Percentiles rank a stretch among this genome's conserved stretches.
Evolutionary conservation across 2,888 invertebrate genomes (phyloP).

Genomic region (Camptogramma bilineatum): DNA sequence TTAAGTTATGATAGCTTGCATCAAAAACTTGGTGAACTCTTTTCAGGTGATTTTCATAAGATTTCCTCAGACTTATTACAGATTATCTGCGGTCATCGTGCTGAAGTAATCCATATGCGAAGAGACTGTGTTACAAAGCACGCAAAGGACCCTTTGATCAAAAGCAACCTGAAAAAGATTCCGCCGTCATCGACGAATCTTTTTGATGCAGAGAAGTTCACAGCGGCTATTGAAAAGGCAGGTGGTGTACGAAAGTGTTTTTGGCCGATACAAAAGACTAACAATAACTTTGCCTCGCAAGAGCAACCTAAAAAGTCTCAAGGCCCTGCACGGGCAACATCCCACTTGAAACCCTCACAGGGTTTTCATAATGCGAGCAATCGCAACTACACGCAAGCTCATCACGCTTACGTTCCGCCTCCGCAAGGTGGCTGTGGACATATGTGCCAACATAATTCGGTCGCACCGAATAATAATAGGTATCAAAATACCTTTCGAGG

Average conservation of each 20-base stretch:
- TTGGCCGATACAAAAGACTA: not conserved
- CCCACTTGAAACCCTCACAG: too few species aligned
- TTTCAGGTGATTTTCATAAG: slow-evolving; percentile 26
- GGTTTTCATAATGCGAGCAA: too few species aligned
- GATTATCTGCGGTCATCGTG: slow-evolving; percentile 2
- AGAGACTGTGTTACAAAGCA: slow-evolving; percentile 28
- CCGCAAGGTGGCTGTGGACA: too few species aligned
- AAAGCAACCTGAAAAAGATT: slow-evolving; percentile 23
- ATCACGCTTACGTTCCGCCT: too few species aligned
- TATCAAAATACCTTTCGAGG: too few species aligned
- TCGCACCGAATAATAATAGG: too few species aligned
- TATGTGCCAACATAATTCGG: too few species aligned
- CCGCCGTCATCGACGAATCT: slow-evolving; percentile 18
- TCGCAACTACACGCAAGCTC: too few species aligned
- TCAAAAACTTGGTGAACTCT: slow-evolving; percentile 23
- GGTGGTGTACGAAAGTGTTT: not conserved
- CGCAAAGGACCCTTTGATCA: slow-evolving; percentile 35
- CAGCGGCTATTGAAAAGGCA: not conserved
- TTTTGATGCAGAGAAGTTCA: not conserved
- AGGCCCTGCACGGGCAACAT: too few species aligned
- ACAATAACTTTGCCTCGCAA: too few species aligned
- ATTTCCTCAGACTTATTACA: not conserved
- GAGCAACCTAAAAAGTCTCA: too few species aligned
- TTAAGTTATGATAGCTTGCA: not conserved
- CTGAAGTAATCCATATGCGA: slow-evolving; percentile 36